Conservation (phyloP, 2,797 vertebrate species). For the Acanthurus leucopareius region DNA sequence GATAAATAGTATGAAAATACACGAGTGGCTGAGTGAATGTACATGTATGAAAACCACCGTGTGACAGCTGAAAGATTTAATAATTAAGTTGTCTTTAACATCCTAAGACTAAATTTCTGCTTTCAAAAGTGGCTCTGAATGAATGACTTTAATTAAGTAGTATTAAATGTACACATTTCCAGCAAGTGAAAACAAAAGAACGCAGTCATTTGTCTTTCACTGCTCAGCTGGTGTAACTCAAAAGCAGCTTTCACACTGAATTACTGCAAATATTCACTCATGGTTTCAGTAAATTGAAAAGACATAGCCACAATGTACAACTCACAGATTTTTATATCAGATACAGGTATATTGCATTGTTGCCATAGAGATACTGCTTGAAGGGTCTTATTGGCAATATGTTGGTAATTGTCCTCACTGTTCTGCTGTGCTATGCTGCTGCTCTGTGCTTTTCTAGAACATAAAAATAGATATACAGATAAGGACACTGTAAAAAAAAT, state of each 20-base stretch:
- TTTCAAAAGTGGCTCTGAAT: slow-evolving; percentile 22
- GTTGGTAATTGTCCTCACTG: neutral
- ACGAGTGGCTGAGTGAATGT: neutral
- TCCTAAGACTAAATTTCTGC: neutral
- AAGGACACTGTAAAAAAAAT: neutral
- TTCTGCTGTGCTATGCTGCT: neutral
- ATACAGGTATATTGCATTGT: slow-evolving; percentile 9
- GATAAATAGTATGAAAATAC: slow-evolving; percentile 25
- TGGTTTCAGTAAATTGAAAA: slow-evolving; percentile 14
- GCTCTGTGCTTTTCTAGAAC: neutral
- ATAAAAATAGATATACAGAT: neutral
- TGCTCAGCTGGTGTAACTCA: slow-evolving; percentile 4
- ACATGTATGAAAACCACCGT: neutral
- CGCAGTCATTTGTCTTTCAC: neutral
- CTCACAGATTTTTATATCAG: neutral
- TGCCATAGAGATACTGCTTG: neutral
- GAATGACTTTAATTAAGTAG: neutral
- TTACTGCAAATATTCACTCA: neutral
- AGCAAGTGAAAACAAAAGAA: neutral
- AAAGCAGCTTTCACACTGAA: neutral
- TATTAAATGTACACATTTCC: slow-evolving; percentile 3
- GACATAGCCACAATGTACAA: slow-evolving; percentile 5
- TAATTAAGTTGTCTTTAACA: neutral
- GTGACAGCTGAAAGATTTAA: slow-evolving; percentile 28
- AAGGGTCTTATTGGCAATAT: neutral